These are phyloP conservation scores for Plebejus anna DNA, from an alignment of 2,888 invertebrate genomes.

Conservation along the genomic window DNA sequence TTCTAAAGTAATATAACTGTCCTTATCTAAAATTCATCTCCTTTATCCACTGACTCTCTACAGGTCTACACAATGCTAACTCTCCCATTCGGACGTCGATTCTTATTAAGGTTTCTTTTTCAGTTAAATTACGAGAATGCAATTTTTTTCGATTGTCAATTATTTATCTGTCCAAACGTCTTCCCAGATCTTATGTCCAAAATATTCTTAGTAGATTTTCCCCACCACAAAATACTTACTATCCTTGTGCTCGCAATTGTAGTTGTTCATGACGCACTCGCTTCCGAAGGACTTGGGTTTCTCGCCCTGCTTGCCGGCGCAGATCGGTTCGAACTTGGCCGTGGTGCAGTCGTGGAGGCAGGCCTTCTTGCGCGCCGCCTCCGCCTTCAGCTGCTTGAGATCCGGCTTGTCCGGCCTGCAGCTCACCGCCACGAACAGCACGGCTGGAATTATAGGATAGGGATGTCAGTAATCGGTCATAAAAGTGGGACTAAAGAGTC, in stretches of 20 bases:
- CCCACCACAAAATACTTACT: constrained; percentile 52
- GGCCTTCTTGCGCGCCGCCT: constrained; percentile 74
- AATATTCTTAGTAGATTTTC: too few species aligned
- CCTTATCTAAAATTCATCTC: too few species aligned
- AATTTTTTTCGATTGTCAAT: too few species aligned
- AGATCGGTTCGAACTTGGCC: constrained; percentile 78
- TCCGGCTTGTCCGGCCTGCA: constrained; percentile 80
- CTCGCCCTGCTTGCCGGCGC: constrained; percentile 80
- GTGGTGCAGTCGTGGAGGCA: constrained; percentile 77
- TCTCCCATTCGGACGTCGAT: too few species aligned
- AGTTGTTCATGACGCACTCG: constrained; percentile 81
- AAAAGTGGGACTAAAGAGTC: too few species aligned
- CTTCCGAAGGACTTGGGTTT: constrained; percentile 81
- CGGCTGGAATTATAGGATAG: constrained; percentile 50
- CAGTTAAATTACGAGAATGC: too few species aligned
- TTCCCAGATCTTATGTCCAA: too few species aligned
- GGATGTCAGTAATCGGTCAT: not conserved
- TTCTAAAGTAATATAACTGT: too few species aligned
- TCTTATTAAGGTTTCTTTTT: too few species aligned
- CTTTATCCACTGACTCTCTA: too few species aligned
- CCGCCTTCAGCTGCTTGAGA: constrained; percentile 81
- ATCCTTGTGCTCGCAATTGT: constrained; percentile 83
- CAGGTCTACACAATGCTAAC: too few species aligned
- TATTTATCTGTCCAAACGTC: too few species aligned
- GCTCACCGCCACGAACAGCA: constrained; percentile 60